Base-by-base conservation (phyloP, 2,888 invertebrate genomes). In the Volucella inanis region DNA sequence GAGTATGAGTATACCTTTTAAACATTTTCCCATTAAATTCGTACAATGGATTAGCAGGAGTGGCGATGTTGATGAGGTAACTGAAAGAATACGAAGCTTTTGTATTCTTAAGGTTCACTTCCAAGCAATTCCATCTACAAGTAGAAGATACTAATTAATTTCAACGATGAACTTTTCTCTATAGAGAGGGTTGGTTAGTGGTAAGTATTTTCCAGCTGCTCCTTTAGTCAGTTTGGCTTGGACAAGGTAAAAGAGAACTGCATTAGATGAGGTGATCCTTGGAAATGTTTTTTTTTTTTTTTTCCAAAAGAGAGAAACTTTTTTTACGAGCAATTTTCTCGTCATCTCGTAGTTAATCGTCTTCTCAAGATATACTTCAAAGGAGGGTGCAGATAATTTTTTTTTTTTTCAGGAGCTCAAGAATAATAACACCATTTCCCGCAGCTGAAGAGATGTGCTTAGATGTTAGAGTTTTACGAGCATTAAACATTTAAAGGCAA, bases 271-370 rank as follows among this genome's bases (percentile, higher is more conserved):
- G 71, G 64, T 67, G 68, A 62, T 31, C 55, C n/a, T 47, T 61
- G 15, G 55, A 2, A 59, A 15, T 45, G 55, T 43, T 64, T 49
- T 18, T 77, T 82, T 43, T 64, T 49, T 18, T 77, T 82, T 71
- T 64, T 31, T 14, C 39, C 10, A 41, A 45, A 39, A 47, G 61
- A 50, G 38, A 6, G 49, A 15, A 49, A 78, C 57, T 38, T 62
- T 78, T 78, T 82, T 83, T 74, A 68, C 71, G 77, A 78, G 82
- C 62, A 68, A 72, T 72, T 83, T 78, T 62, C 72, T 68, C 78
- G 77, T 77, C 59, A 77, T 82, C 54, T 82, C 49, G 59, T 39
- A 50, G 50, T 78, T 83, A 83, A 83, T 68, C 72, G 83, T 78
- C 72, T 74, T 57, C 57, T 62, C 50, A 50, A 67, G 43, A 67